Evolutionary conservation across 2,113 vertebrate species (phyloP).

Genomic region (Poecile atricapillus): DNA sequence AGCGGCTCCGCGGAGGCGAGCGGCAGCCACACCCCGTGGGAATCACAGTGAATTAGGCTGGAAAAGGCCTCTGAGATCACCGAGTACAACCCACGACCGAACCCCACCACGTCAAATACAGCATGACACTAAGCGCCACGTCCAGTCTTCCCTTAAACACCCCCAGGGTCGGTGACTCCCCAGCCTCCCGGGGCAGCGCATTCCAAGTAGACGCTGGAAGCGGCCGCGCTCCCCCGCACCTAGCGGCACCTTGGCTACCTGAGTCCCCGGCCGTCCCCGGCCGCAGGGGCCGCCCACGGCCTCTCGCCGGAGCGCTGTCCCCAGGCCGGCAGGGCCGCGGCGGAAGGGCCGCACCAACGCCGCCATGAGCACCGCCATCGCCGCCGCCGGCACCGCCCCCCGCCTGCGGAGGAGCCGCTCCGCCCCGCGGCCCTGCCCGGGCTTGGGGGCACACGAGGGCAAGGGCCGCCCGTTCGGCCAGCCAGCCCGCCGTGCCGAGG

Average conservation of each 20-base stretch:
- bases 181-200: background rate
- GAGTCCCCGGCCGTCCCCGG: background rate
- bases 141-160: background rate
- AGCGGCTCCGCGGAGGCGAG: background rate
- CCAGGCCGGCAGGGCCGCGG: background rate
- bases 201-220: accelerated
- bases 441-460: background rate
- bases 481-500: background rate
- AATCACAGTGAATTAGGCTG: accelerated
- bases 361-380: background rate
- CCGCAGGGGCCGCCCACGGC: background rate
- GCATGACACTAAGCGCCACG: background rate
- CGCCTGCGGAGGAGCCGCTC: background rate
- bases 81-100: background rate
- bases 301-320: background rate
- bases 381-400: background rate
- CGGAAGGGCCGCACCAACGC: background rate
- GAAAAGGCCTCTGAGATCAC: background rate
- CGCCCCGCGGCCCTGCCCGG: background rate
- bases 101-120: background rate
- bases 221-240: background rate
- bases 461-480: background rate
- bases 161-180: background rate
- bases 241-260: background rate
- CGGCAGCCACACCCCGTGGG: background rate